Percentiles rank a stretch among this genome's conserved stretches.
Conservation (phyloP, 2,113 vertebrate species). For the Boulengeromyrus knoepffleri region DNA sequence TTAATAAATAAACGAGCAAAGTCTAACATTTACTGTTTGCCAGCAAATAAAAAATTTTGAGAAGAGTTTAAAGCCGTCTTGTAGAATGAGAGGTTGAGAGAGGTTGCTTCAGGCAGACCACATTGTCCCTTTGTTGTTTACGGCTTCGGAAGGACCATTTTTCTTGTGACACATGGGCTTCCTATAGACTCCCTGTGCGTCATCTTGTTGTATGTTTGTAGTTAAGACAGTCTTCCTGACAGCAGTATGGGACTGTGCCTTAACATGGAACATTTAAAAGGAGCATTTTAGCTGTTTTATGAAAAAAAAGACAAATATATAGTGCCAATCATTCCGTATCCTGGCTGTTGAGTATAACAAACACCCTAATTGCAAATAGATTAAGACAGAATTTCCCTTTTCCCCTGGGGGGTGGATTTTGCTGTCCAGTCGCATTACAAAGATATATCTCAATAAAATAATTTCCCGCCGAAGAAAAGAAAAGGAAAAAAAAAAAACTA, state of each 20-base stretch:
- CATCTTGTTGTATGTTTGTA: background rate
- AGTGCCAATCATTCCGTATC: background rate
- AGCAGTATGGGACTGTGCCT: background rate
- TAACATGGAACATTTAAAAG: background rate
- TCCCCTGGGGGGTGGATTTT: background rate
- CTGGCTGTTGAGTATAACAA: background rate
- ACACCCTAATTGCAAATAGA: background rate
- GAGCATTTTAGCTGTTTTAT: background rate
- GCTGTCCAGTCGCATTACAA: background rate
- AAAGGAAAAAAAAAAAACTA: background rate
- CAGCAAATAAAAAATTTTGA: background rate
- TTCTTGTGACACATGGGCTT: background rate
- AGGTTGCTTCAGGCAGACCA: background rate
- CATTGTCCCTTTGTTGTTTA: background rate
- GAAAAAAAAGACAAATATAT: background rate
- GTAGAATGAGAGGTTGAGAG: background rate
- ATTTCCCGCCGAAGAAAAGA: background rate
- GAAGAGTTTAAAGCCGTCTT: background rate
- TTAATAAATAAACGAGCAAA: conserved; percentile 12
- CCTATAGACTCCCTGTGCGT: background rate
- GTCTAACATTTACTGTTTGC: background rate
- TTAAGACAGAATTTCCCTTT: background rate
- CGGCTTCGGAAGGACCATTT: background rate
- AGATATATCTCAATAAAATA: background rate
- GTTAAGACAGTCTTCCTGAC: background rate